A percentile compares a stretch with the other conserved stretches of the same genome.
Evolutionary conservation across 2,113 vertebrate genomes (phyloP).

Genomic region (Bagarius yarrelli): DNA sequence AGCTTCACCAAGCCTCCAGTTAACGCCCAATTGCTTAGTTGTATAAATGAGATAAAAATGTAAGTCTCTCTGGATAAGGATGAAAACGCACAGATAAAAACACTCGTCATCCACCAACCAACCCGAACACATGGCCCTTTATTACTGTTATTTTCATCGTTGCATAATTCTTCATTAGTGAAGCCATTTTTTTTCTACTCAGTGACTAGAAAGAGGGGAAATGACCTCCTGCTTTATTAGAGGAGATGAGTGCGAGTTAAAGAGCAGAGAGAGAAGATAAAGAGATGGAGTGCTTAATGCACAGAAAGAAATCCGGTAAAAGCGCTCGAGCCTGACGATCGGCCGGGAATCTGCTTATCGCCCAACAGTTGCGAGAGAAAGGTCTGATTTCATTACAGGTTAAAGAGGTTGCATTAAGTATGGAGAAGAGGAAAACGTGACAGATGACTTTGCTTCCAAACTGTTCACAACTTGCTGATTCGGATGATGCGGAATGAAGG

Average conservation of each 20-base stretch:
- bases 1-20: too few relatives aligned
- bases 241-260: not conserved
- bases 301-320: conserved; percentile 45
- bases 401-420: conserved; percentile 31
- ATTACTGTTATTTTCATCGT: not conserved
- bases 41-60: too few relatives aligned
- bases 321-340: conserved; percentile 23
- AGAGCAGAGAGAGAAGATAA: conserved; percentile 13
- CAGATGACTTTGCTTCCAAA: not conserved
- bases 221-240: not conserved
- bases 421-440: not conserved
- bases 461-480: not conserved
- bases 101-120: too few relatives aligned
- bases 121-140: not conserved
- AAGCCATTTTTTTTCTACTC: not conserved
- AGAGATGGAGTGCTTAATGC: not conserved
- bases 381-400: conserved; percentile 51
- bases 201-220: not conserved
- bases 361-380: conserved; percentile 22
- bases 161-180: not conserved
- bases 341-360: conserved; percentile 8
- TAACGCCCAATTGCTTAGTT: too few relatives aligned
- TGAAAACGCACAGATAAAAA: too few relatives aligned
- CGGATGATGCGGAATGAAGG: not conserved
- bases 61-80: too few relatives aligned